phyloP scores from a whole-genome alignment of 92 coral and sea anemone genomes.

The Ricordea florida region DNA sequence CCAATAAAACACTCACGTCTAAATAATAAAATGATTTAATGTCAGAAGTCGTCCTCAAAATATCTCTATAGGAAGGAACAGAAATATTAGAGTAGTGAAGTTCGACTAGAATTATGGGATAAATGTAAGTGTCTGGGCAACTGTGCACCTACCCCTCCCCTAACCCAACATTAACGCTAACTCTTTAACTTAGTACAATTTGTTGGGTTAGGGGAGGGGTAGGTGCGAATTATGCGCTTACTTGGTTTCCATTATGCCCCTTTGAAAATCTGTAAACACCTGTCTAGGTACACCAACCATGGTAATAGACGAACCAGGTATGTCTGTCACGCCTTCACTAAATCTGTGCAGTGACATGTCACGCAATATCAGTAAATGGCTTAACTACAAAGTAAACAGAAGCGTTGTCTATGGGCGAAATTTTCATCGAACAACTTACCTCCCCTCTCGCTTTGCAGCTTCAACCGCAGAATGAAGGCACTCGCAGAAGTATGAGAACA shows the following conservation, averaged over 20 bases:
- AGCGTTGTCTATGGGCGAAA: not conserved
- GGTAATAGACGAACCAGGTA: slow-evolving; percentile 86
- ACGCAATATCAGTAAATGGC: slow-evolving; percentile 1
- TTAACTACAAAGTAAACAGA: too few relatives aligned
- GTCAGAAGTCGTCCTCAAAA: too few relatives aligned
- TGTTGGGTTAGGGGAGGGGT: too few relatives aligned
- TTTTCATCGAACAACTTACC: slow-evolving; percentile 40
- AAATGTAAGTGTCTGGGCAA: too few relatives aligned
- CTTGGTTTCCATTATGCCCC: slow-evolving; percentile 92
- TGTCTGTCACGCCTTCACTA: slow-evolving; percentile 96
- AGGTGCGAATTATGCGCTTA: slow-evolving; percentile 31
- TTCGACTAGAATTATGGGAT: too few relatives aligned
- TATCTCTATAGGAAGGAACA: too few relatives aligned
- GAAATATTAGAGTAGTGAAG: too few relatives aligned
- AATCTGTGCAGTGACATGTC: slow-evolving; percentile 59
- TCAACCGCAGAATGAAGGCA: slow-evolving; percentile 79
- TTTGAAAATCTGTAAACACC: slow-evolving; percentile 82
- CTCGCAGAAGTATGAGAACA: slow-evolving; percentile 92
- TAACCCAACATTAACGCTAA: too few relatives aligned
- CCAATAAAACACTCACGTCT: too few relatives aligned
- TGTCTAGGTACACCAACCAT: slow-evolving; percentile 77
- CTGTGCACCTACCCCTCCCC: too few relatives aligned
- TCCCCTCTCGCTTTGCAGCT: slow-evolving; percentile 97
- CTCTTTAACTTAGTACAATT: too few relatives aligned
- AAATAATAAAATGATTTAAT: too few relatives aligned